Base-by-base conservation (phyloP, 2,797 vertebrate species). In the Brachyrhaphis roseni region DNA sequence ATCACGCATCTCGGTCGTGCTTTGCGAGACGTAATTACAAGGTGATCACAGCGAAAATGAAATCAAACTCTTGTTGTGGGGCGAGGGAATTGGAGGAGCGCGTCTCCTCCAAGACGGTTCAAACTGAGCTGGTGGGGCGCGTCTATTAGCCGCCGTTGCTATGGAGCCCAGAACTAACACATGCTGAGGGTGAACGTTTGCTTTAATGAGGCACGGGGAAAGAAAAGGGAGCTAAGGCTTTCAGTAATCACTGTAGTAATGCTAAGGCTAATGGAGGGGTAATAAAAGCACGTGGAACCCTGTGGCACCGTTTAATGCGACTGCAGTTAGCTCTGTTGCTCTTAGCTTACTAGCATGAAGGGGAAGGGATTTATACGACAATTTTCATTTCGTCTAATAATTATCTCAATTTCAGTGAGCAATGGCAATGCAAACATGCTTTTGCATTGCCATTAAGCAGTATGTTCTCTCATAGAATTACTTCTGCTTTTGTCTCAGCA, bases 171-270 rank as follows among this genome's bases (percentile, higher is more conserved):
- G 78, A 64, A 62, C 46, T 49, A 83, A 74, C 81, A 80, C 82
- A 77, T 1, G 13, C 76, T 78, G 78, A 74, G 77, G 26, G 28
- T 78, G 47, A 77, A 47, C 41, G 5, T 76, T 83, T 76, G 43
- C n/a, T 74, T 66, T 88, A 89, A 93, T 85, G 82, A 90, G 74
- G 77, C 75, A 43, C 43, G 76, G 75, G 77, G 78, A 34, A 18
- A 28, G 31, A 16, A 78, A 70, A 74, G 80, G 77, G 79, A 86
- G 77, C 71, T 82, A 84, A 80, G 76, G 84, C 87, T 86, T 31
- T 51, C 76, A 73, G 73, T 82, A 88, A 78, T 84, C 77, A 86
- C 70, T 80, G 76, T 74, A 72, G 51, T 81, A 86, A 89, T 87
- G 76, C 62, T 86, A 85, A 83, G 74, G 79, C 70, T 87, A 87